Base-by-base conservation (phyloP, 2,888 invertebrate species). In the Syritta pipiens region DNA sequence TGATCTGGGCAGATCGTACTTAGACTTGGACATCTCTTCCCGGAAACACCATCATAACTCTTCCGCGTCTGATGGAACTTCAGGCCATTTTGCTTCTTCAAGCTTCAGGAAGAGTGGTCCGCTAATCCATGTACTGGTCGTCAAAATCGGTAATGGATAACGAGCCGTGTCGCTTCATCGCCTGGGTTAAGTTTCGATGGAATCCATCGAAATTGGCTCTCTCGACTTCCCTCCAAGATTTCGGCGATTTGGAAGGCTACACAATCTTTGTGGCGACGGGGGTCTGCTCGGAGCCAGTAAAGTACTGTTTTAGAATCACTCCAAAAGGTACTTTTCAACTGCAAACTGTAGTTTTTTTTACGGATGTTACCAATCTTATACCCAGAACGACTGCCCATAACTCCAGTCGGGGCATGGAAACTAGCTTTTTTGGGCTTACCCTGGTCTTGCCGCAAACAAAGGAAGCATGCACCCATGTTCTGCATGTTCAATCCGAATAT, bases 271-370 rank as follows among this genome's bases (percentile, higher is more conserved):
- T 69, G 62, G 3, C 26, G 57, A 44, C 83, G 60, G 1, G 81
- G 81, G 4, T 84, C 83, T 4, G 83, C 82, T 26, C 67, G 20
- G 10, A 84, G 49, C 84, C 83, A 83, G 49, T 51, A 53, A 17
- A 83, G 20, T n/a, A 82, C 81, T 12, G 71, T 82, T 46, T 44
- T 79, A 4, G 83, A 83, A 46, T 84, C 83, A 6, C 22, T 59
- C 67, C 44, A 67, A n/a, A 57, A 40, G 12, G 20, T 24, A 5
- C 20, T 9, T 3, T 65, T 14, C 1, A 14, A 20, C n/a, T 7
- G n/a, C 14, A 12, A 67, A 14, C 10, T 57, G 24, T 10, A 67
- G 1, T 1, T 14, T 9, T n/a, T 67, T n/a, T n/a, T n/a, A n/a
- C n/a, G n/a, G n/a, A n/a, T n/a, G n/a, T 67, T 57, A 5, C n/a